Evolutionary conservation across 2,113 vertebrate species (phyloP).

Genomic region (Neopipo cinnamomea): DNA sequence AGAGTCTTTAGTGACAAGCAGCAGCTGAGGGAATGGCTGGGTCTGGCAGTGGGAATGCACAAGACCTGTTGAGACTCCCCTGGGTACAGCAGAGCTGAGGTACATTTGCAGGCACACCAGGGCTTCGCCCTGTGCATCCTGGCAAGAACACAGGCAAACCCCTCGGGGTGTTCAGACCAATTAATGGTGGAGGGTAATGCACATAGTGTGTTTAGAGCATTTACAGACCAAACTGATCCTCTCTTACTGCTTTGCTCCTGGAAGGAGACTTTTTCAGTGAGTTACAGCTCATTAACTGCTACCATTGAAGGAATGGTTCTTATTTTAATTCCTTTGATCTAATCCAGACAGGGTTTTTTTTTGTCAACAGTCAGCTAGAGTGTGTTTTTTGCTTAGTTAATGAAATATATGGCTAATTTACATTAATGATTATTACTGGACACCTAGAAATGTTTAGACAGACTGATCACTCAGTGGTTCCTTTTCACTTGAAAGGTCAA

Average conservation of each 20-base stretch:
- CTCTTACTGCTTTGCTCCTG: background rate
- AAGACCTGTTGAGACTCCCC: background rate
- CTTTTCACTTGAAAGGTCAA: background rate
- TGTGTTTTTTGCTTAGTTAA: conserved; percentile 43
- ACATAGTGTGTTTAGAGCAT: background rate
- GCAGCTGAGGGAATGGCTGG: background rate
- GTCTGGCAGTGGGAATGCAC: background rate
- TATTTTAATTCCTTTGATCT: conserved; percentile 67
- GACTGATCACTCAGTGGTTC: background rate
- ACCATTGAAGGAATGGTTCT: conserved; percentile 33
- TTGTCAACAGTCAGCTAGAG: conserved; percentile 29
- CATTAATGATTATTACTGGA: conserved; percentile 33
- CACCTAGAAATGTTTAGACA: background rate
- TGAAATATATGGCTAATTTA: conserved; percentile 54
- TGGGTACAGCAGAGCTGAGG: background rate
- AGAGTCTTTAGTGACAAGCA: background rate
- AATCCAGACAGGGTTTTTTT: conserved; percentile 41
- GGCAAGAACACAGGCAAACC: background rate
- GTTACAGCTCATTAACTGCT: conserved; percentile 66
- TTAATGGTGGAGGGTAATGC: background rate
- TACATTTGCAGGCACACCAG: background rate
- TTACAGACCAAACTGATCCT: background rate
- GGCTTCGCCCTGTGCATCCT: background rate
- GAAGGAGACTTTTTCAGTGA: background rate
- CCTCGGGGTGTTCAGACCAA: background rate